Percentiles rank a stretch among this genome's conserved stretches.
phyloP scores from a whole-genome alignment of 2,797 vertebrate genomes.

The Cossypha dichroa region DNA sequence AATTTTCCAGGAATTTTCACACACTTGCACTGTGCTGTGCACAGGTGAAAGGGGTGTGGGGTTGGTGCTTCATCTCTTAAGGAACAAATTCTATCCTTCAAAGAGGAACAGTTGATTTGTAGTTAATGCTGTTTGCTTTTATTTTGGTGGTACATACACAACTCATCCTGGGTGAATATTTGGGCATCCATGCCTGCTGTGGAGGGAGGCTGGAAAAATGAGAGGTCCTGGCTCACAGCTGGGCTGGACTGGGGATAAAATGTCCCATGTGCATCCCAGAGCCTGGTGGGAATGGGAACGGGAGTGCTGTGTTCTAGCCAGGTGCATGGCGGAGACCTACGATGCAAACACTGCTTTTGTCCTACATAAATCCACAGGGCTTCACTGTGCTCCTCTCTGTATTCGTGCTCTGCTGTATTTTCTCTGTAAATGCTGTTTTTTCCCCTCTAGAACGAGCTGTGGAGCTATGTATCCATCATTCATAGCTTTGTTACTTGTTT shows the following conservation, averaged over 20 bases:
- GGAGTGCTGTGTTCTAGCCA: not conserved
- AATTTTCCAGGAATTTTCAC: not conserved
- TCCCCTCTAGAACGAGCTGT: not conserved
- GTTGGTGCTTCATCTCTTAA: not conserved
- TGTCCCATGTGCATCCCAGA: not conserved
- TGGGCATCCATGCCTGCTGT: not conserved
- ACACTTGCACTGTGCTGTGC: not conserved
- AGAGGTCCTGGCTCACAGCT: not conserved
- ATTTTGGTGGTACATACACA: not conserved
- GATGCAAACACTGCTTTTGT: not conserved
- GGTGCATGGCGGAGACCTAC: accelerated
- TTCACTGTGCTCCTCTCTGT: not conserved
- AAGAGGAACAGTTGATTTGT: not conserved
- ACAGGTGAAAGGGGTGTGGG: not conserved
- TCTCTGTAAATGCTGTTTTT: not conserved
- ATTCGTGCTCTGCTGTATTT: not conserved
- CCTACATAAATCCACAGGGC: not conserved
- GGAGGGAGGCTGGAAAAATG: not conserved
- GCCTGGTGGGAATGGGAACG: not conserved
- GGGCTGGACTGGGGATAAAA: not conserved
- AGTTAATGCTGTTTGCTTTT: not conserved
- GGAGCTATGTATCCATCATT: constrained; percentile 47
- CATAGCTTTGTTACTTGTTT: constrained; percentile 49
- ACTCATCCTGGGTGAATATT: accelerated
- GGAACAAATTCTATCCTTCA: not conserved